Evolutionary conservation across 2,888 invertebrate genomes (phyloP).

Genomic region (Heliconius sara): DNA sequence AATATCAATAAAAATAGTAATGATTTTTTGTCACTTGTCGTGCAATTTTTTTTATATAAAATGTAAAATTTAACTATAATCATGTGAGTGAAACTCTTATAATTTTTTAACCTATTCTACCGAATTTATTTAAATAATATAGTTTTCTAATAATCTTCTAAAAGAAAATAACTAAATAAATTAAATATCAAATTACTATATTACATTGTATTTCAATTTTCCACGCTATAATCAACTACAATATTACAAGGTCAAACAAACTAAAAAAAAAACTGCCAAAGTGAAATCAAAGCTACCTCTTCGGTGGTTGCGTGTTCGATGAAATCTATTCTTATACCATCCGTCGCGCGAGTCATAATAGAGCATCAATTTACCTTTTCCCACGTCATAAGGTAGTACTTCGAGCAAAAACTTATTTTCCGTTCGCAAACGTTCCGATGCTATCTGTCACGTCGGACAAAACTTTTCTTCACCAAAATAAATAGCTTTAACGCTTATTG

Average conservation of each 20-base stretch:
- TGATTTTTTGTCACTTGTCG: neutral
- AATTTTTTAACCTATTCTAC: too few relatives aligned
- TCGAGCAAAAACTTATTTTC: constrained; percentile 58
- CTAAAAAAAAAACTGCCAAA: constrained; percentile 73
- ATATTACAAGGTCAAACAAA: constrained; percentile 25
- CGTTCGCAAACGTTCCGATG: constrained; percentile 65
- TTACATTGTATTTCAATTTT: neutral
- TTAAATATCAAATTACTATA: neutral
- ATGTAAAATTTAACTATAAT: too few relatives aligned
- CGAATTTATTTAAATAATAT: too few relatives aligned
- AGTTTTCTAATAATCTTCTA: too few relatives aligned
- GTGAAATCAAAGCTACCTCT: constrained; percentile 73
- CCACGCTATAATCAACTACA: neutral
- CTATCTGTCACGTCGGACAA: constrained; percentile 58
- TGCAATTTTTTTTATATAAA: too few relatives aligned
- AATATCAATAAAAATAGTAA: neutral
- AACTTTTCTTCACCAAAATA: constrained; percentile 45
- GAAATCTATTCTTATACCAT: constrained; percentile 71
- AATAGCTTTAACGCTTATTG: constrained; percentile 50
- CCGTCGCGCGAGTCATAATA: constrained; percentile 49
- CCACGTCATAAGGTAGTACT: constrained; percentile 60
- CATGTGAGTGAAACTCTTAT: too few relatives aligned
- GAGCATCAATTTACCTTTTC: constrained; percentile 52
- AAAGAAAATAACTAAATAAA: neutral
- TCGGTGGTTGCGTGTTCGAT: constrained; percentile 76